Percentiles rank a stretch among this genome's conserved stretches.
phyloP scores from a whole-genome alignment of 2,888 invertebrate species.

The Pachliopta kotzebuea region DNA sequence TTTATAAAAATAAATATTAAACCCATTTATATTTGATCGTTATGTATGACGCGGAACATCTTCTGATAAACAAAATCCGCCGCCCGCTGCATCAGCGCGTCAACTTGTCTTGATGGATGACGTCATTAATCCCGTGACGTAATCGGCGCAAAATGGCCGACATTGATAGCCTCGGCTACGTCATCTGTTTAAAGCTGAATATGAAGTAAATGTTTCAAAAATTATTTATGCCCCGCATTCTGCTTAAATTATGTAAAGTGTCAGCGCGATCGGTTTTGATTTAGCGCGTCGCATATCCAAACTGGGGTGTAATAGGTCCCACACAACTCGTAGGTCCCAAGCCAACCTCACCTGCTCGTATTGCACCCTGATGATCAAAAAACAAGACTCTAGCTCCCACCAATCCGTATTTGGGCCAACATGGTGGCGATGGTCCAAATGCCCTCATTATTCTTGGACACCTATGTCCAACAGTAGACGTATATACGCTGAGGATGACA shows the following conservation, averaged over 20 bases:
- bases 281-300: not conserved
- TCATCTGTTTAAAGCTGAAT: conserved; percentile 2
- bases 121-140: conserved; percentile 60
- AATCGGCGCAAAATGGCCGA: conserved; percentile 57
- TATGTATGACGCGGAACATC: conserved; percentile 4
- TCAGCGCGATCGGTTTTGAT: not conserved
- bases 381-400: no score
- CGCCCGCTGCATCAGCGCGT: conserved; percentile 55
- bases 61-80: conserved; percentile 20
- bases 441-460: no score
- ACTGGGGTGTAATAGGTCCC: no score
- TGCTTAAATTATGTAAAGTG: not conserved
- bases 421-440: no score
- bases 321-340: no score
- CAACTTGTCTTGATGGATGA: conserved; percentile 67
- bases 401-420: no score
- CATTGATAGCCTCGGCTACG: conserved; percentile 33
- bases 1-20: no score
- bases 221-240: not conserved
- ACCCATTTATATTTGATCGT: not conserved
- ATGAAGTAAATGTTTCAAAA: not conserved
- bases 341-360: no score
- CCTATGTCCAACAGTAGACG: no score
- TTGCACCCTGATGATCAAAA: no score
- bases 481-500: no score